phyloP scores from a whole-genome alignment of 2,797 vertebrate genomes.

The Chelidonichthys spinosus region DNA sequence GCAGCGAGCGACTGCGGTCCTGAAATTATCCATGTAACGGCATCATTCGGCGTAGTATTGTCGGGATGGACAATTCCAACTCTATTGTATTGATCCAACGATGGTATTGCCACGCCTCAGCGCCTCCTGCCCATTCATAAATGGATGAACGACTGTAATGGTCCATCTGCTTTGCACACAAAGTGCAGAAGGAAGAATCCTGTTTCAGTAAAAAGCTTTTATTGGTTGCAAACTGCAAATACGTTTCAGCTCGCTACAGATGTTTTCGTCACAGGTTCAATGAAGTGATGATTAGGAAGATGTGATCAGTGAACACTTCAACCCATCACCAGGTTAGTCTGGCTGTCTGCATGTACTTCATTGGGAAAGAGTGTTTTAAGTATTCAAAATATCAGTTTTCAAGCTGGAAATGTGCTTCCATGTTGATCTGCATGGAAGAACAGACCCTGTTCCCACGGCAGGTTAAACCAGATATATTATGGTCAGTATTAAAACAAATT shows the following conservation, averaged over 20 bases:
- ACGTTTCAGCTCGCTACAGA: neutral
- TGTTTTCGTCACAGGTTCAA: neutral
- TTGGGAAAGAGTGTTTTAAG: neutral
- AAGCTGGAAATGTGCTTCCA: neutral
- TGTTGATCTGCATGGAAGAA: neutral
- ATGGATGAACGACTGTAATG: constrained; percentile 5
- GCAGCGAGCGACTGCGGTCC: constrained; percentile 8
- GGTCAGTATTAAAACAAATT: neutral
- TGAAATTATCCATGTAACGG: constrained; percentile 13
- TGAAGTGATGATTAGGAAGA: constrained; percentile 3
- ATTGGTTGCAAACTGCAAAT: neutral
- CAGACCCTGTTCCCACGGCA: neutral
- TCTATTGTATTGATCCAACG: constrained; percentile 30
- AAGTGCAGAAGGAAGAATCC: neutral
- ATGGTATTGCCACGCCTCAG: constrained; percentile 11
- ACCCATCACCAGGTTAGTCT: neutral
- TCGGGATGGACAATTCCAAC: constrained; percentile 5
- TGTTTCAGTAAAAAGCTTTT: constrained; percentile 8
- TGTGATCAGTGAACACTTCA: neutral
- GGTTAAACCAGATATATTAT: neutral
- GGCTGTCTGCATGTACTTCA: neutral
- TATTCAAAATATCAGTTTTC: neutral
- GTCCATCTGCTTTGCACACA: constrained; percentile 6
- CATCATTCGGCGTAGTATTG: constrained; percentile 16
- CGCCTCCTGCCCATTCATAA: constrained; percentile 20